Percentiles rank a stretch among this genome's conserved stretches.
Evolutionary conservation across 2,888 invertebrate genomes (phyloP).

Genomic region (Tenthredo mesomela): DNA sequence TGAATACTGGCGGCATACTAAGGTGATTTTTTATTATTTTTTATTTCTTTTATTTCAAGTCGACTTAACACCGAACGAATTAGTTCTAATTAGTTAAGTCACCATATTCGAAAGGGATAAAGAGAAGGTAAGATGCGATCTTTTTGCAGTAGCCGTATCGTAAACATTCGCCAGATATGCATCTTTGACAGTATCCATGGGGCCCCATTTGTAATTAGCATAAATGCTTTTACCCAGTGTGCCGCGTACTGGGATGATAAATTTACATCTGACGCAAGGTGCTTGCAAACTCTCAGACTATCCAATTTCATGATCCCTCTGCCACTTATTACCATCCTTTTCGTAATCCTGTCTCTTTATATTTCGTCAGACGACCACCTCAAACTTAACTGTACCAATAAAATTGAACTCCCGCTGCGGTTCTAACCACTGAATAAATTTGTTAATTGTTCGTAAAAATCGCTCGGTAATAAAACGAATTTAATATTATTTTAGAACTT

Average conservation of each 20-base stretch:
- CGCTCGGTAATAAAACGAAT: not conserved
- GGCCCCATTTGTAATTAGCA: conserved; percentile 53
- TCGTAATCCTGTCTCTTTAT: not conserved
- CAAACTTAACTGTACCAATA: not conserved
- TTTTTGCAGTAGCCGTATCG: conserved; percentile 49
- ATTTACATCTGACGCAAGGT: conserved; percentile 46
- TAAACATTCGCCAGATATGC: conserved; percentile 54
- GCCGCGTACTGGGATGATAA: conserved; percentile 34
- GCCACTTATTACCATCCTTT: conserved; percentile 22
- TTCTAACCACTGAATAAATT: not conserved
- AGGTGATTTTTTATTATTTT: conserved; percentile 9
- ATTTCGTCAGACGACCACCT: conserved; percentile 2
- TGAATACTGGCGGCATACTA: not conserved
- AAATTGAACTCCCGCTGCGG: not conserved
- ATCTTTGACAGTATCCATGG: conserved; percentile 54
- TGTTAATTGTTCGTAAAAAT: not conserved
- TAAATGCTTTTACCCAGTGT: conserved; percentile 48
- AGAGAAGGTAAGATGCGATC: conserved; percentile 47
- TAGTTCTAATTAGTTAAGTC: conserved; percentile 53
- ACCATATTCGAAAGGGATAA: conserved; percentile 41
- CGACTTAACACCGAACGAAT: conserved; percentile 47
- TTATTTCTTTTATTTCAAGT: not conserved
- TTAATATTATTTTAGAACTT: not conserved
- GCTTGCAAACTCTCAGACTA: conserved; percentile 44
- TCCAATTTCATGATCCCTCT: conserved; percentile 43